phyloP scores from a whole-genome alignment of 64 coral and sea anemone genomes.

The Exaiptasia diaphana region DNA sequence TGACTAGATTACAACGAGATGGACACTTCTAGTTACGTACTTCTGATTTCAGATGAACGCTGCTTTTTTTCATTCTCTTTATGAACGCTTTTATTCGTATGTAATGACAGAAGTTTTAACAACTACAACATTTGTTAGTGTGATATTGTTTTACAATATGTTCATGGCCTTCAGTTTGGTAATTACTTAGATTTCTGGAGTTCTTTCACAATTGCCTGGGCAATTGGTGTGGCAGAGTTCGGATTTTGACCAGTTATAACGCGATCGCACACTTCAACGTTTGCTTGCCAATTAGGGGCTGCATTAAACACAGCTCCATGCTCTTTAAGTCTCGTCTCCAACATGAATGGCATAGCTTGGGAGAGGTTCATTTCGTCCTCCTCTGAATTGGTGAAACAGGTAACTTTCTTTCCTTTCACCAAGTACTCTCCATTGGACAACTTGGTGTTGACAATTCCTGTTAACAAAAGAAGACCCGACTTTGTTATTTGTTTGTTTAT shows the following conservation, averaged over 20 bases:
- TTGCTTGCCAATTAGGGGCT: slow-evolving; percentile 18
- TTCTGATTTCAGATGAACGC: no score
- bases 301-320: slow-evolving; percentile 68
- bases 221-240: slow-evolving; percentile 76
- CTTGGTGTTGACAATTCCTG: slow-evolving; percentile 88
- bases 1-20: no score
- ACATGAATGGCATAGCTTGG: slow-evolving; percentile 78
- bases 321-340: slow-evolving; percentile 71
- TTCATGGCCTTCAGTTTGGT: no score
- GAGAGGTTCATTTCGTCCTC: slow-evolving; percentile 56
- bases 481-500: background rate
- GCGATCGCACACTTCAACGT: slow-evolving; percentile 46
- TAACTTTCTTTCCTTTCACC: slow-evolving; percentile 82
- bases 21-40: no score
- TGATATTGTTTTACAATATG: no score
- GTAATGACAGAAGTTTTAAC: no score
- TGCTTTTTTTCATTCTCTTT: no score
- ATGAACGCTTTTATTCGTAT: no score
- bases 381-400: slow-evolving; percentile 81
- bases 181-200: no score
- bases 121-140: no score
- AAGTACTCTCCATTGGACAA: slow-evolving; percentile 86
- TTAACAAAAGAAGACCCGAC: background rate
- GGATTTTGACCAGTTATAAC: slow-evolving; percentile 90
- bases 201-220: slow-evolving; percentile 76